Conservation (phyloP, 2,797 vertebrate species). For the Gouania willdenowi region DNA sequence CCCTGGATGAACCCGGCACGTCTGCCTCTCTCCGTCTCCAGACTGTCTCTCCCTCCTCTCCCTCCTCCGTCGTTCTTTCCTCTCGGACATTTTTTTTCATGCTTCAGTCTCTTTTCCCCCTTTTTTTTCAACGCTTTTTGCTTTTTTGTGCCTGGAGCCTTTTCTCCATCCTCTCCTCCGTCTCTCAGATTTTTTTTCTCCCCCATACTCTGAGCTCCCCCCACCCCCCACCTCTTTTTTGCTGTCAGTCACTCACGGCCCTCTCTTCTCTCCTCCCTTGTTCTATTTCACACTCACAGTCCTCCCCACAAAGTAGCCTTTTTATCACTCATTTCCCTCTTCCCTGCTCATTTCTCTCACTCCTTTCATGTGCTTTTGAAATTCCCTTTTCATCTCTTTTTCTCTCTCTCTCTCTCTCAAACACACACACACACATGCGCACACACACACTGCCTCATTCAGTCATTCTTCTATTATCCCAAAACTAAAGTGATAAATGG, state of each 20-base stretch:
- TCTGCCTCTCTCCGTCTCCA: slow-evolving; percentile 44
- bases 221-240: slow-evolving; percentile 50
- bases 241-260: slow-evolving; percentile 63
- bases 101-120: slow-evolving; percentile 16
- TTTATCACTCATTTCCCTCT: slow-evolving; percentile 74
- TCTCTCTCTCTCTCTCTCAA: slow-evolving; percentile 15
- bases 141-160: slow-evolving; percentile 35
- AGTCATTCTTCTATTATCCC: slow-evolving; percentile 73
- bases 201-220: slow-evolving; percentile 35
- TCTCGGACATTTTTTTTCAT: slow-evolving; percentile 18
- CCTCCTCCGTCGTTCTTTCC: slow-evolving; percentile 31
- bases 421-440: slow-evolving; percentile 18
- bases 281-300: slow-evolving; percentile 67
- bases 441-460: slow-evolving; percentile 50
- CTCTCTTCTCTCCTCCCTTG: slow-evolving; percentile 63
- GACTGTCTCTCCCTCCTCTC: too few relatives aligned
- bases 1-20: slow-evolving; percentile 66
- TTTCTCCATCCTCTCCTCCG: slow-evolving; percentile 48
- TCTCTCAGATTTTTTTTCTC: slow-evolving; percentile 44
- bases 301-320: slow-evolving; percentile 69
- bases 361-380: slow-evolving; percentile 75
- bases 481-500: slow-evolving; percentile 75
- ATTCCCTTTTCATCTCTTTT: slow-evolving; percentile 67
- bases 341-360: slow-evolving; percentile 70
- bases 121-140: slow-evolving; percentile 22